Percentiles rank a stretch among this genome's conserved stretches.
These are phyloP conservation scores for Myanophis thanlyinensis DNA, from an alignment of 2,113 vertebrate species.

Conservation along the genomic window DNA sequence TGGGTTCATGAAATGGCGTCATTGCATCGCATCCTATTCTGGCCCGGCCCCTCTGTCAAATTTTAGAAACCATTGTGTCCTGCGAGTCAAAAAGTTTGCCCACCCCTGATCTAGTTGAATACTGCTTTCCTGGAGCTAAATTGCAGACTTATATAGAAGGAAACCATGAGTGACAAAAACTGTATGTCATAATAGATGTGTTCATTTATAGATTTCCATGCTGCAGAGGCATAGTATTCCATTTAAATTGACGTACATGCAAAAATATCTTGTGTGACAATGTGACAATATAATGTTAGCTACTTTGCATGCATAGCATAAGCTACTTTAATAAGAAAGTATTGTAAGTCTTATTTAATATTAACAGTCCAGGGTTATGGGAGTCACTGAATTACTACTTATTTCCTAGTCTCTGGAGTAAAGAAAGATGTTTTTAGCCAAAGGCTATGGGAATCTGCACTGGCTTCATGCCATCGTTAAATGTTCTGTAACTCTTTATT, in stretches of 20 bases:
- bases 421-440: background rate
- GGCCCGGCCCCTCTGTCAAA: no score
- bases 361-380: background rate
- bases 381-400: background rate
- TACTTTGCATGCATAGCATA: background rate
- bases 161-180: background rate
- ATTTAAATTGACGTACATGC: background rate
- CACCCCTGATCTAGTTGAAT: background rate
- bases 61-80: no score
- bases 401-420: background rate
- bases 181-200: background rate
- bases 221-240: background rate
- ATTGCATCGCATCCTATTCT: no score
- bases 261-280: background rate
- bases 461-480: background rate
- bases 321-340: background rate
- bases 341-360: background rate
- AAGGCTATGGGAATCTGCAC: background rate
- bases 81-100: no score
- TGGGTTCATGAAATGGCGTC: no score
- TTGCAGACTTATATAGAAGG: background rate
- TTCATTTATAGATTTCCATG: background rate
- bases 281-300: background rate
- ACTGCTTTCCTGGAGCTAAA: background rate
- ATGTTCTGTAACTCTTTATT: background rate